A percentile compares a stretch with the other conserved stretches of the same genome.
These are phyloP conservation scores for Noctua pronuba DNA, from an alignment of 2,888 invertebrate species.

Conservation along the genomic window DNA sequence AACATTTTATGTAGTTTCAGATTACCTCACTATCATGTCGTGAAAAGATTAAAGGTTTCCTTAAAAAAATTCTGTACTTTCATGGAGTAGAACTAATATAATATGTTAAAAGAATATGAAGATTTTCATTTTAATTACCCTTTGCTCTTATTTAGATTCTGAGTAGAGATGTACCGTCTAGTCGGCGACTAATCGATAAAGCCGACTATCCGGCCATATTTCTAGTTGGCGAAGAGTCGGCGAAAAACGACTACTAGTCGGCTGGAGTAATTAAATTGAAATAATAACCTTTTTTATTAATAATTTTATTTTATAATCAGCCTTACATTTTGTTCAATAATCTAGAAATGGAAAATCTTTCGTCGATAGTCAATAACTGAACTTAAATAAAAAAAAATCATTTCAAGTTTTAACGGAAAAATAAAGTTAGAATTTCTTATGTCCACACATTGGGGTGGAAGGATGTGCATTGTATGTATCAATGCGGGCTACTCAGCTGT, in stretches of 20 bases:
- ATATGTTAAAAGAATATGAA: neutral
- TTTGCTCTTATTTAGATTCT: neutral
- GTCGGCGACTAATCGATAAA: neutral
- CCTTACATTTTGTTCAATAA: neutral
- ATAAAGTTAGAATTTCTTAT: neutral
- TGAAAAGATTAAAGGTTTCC: slow-evolving; percentile 11
- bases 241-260: neutral
- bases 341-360: neutral
- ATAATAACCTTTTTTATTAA: no score
- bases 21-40: slow-evolving; percentile 1
- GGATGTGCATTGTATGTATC: neutral
- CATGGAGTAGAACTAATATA: neutral
- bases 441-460: neutral
- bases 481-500: neutral
- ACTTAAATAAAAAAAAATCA: neutral
- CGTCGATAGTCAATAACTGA: neutral
- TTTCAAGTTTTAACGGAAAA: neutral
- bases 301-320: neutral
- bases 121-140: neutral
- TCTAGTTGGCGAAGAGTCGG: neutral
- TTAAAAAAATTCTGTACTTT: neutral
- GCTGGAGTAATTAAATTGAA: neutral
- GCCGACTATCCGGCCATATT: neutral
- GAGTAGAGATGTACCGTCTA: neutral
- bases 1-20: slow-evolving; percentile 25